Conservation (phyloP, 2,888 invertebrate species). For the Heliconius aoede region DNA sequence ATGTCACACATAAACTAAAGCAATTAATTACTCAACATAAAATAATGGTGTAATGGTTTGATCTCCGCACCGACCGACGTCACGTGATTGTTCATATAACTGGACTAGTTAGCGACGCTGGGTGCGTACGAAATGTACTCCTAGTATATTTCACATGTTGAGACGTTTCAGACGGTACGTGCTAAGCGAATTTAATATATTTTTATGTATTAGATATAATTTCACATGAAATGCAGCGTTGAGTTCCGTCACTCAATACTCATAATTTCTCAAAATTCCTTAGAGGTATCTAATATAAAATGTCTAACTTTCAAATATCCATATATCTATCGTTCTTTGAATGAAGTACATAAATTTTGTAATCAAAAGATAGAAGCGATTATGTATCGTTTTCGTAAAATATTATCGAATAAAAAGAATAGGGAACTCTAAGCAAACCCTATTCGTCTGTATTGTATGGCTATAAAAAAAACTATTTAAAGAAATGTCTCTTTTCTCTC, state of each 20-base stretch:
- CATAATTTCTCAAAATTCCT: no score
- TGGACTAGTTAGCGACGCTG: conserved; percentile 18
- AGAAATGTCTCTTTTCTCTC: conserved; percentile 6
- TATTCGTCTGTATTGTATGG: no score
- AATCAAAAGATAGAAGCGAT: no score
- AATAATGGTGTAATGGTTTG: conserved; percentile 5
- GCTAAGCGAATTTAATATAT: conserved; percentile 9
- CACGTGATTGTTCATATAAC: conserved; percentile 32
- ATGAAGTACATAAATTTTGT: no score
- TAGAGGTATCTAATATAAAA: no score
- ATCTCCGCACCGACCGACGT: conserved; percentile 17
- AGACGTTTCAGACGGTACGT: conserved; percentile 18
- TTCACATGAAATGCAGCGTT: background rate
- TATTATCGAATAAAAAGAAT: no score
- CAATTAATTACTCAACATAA: conserved; percentile 19
- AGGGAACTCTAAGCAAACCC: no score
- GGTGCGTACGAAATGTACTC: conserved; percentile 33
- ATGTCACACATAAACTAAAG: background rate
- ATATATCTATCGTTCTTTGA: no score
- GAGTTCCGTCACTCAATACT: background rate
- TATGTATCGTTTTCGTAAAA: no score
- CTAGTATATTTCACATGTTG: conserved; percentile 28
- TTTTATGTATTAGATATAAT: background rate
- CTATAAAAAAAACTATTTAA: background rate
- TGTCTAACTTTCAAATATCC: no score